These are phyloP conservation scores for Lutjanus argentimaculatus DNA, from an alignment of 2,797 vertebrate species.

Conservation along the genomic window DNA sequence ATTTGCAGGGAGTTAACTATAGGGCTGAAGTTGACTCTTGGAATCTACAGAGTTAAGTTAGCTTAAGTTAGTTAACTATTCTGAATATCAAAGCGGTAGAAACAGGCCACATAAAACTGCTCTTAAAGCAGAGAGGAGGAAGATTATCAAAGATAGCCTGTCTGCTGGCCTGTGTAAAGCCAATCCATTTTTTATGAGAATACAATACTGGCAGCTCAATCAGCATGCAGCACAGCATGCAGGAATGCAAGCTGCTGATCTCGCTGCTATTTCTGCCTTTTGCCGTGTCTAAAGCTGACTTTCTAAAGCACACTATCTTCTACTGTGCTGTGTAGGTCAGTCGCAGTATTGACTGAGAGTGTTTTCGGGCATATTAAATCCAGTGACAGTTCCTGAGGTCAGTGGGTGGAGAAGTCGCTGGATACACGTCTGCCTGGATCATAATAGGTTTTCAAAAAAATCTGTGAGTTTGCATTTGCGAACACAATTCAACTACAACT, in stretches of 20 bases:
- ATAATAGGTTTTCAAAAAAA: constrained; percentile 27
- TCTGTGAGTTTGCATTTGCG: constrained; percentile 37
- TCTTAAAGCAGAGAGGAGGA: constrained; percentile 33
- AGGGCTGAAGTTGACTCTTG: not conserved
- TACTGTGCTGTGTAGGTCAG: constrained; percentile 76
- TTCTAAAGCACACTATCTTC: constrained; percentile 68
- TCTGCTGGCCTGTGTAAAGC: constrained; percentile 62
- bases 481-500: not conserved
- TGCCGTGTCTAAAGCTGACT: constrained; percentile 68
- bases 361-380: constrained; percentile 65
- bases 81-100: constrained; percentile 20
- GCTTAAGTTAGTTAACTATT: constrained; percentile 26
- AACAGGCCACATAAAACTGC: constrained; percentile 25
- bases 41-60: not conserved
- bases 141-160: constrained; percentile 57
- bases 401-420: constrained; percentile 32
- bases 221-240: constrained; percentile 78
- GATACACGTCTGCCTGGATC: constrained; percentile 32
- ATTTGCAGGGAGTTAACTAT: no score
- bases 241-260: constrained; percentile 71
- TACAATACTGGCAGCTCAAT: constrained; percentile 74
- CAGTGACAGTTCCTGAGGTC: constrained; percentile 66
- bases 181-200: constrained; percentile 77
- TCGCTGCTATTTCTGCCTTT: constrained; percentile 78
- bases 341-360: constrained; percentile 62